These are phyloP conservation scores for Drosophila nikananu DNA, from an alignment of 1,140 invertebrate genomes.

Conservation along the genomic window DNA sequence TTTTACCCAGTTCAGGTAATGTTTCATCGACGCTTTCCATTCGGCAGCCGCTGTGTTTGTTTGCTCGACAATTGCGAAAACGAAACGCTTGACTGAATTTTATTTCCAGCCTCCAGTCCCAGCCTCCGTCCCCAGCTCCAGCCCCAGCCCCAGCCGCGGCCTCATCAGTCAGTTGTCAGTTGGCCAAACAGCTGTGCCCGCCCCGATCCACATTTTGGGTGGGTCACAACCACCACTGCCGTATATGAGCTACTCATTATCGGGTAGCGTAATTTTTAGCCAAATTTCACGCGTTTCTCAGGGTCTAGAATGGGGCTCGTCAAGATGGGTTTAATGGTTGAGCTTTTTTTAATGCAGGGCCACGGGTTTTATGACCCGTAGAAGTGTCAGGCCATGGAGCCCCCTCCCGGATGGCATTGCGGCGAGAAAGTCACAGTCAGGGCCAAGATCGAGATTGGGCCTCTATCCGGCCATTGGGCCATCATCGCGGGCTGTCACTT, in stretches of 20 bases:
- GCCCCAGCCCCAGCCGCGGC: constrained; percentile 28
- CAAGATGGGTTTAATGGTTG: constrained; percentile 51
- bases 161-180: constrained; percentile 32
- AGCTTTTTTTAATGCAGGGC: constrained; percentile 34
- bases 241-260: constrained; percentile 61
- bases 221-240: constrained; percentile 22
- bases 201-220: constrained; percentile 35
- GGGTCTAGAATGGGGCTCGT: constrained; percentile 55
- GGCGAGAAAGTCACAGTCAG: constrained; percentile 57
- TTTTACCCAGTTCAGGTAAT: constrained; percentile 10
- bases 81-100: constrained; percentile 66
- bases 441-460: constrained; percentile 35
- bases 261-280: constrained; percentile 46
- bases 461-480: constrained; percentile 15
- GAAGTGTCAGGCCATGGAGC: constrained; percentile 27
- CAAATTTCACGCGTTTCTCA: constrained; percentile 58
- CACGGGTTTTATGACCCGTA: constrained; percentile 34
- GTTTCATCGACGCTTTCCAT: constrained; percentile 36
- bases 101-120: constrained; percentile 52
- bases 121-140: constrained; percentile 22
- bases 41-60: constrained; percentile 60
- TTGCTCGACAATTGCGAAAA: constrained; percentile 75
- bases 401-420: constrained; percentile 11
- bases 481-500: constrained; percentile 38
- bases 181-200: constrained; percentile 52